Evolutionary conservation across 2,113 vertebrate genomes (phyloP).

Genomic region (Poeciliopsis turrubarensis): DNA sequence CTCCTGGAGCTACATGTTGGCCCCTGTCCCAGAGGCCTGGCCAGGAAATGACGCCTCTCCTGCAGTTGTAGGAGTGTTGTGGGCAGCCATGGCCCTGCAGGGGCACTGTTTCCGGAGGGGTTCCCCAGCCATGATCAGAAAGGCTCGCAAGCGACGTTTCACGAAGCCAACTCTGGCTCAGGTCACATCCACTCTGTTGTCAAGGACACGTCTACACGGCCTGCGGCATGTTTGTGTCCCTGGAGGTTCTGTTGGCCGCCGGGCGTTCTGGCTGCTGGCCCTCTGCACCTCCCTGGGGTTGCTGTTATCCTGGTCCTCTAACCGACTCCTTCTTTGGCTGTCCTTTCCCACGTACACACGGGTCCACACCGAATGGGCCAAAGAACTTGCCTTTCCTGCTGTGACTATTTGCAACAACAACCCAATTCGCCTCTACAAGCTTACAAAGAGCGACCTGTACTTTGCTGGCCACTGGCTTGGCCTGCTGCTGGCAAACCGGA

Average conservation of each 20-base stretch:
- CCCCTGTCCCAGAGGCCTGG: slow-evolving; percentile 76
- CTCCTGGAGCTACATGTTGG: slow-evolving; percentile 82
- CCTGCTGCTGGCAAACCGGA: slow-evolving; percentile 90
- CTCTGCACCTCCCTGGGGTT: slow-evolving; percentile 91
- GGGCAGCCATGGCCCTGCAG: slow-evolving; percentile 82
- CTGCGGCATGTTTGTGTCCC: slow-evolving; percentile 87
- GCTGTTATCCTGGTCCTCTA: slow-evolving; percentile 94
- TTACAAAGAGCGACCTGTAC: slow-evolving; percentile 97
- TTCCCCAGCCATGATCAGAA: slow-evolving; percentile 69
- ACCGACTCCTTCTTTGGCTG: slow-evolving; percentile 93
- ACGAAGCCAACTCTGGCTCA: slow-evolving; percentile 46
- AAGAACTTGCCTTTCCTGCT: slow-evolving; percentile 91
- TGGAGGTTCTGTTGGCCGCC: slow-evolving; percentile 81
- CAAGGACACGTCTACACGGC: slow-evolving; percentile 88
- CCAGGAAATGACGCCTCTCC: slow-evolving; percentile 81
- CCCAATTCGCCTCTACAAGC: slow-evolving; percentile 92
- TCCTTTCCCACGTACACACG: slow-evolving; percentile 94
- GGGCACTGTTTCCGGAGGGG: slow-evolving; percentile 72
- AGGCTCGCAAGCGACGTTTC: slow-evolving; percentile 42
- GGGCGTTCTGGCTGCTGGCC: slow-evolving; percentile 92
- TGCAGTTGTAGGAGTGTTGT: slow-evolving; percentile 75
- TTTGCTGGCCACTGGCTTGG: slow-evolving; percentile 97
- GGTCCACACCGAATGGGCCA: slow-evolving; percentile 93
- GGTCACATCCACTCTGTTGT: slow-evolving; percentile 74
- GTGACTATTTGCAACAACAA: slow-evolving; percentile 99